A percentile compares a stretch with the other conserved stretches of the same genome.
Conservation (phyloP, 1,140 invertebrate species). For the Vollenhovia emeryi region DNA sequence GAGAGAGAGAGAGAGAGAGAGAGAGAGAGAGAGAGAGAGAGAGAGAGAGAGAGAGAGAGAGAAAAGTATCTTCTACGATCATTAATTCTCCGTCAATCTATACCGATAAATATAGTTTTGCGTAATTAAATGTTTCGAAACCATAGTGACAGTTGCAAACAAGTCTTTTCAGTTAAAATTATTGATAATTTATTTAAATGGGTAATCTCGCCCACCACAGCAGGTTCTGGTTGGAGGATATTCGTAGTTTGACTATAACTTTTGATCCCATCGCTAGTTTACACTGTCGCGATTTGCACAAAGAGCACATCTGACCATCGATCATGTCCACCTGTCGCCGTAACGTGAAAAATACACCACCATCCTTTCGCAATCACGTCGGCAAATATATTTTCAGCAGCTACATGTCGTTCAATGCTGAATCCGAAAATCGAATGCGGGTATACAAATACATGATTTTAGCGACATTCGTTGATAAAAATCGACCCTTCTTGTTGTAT, state of each 20-base stretch:
- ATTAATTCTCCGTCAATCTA: not conserved
- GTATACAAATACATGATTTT: not conserved
- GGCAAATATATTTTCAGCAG: constrained; percentile 12
- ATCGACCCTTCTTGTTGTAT: not conserved
- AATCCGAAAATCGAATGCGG: constrained; percentile 5
- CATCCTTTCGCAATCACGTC: constrained; percentile 39
- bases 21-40: too few relatives aligned
- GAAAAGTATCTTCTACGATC: not conserved
- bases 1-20: too few relatives aligned
- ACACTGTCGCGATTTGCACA: constrained; percentile 24
- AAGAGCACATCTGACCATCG: constrained; percentile 59
- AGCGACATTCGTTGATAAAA: not conserved
- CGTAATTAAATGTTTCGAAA: not conserved
- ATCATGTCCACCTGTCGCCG: constrained; percentile 67
- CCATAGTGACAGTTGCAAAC: not conserved
- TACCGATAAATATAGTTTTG: not conserved
- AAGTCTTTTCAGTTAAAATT: constrained; percentile 18
- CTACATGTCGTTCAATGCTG: not conserved
- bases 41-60: too few relatives aligned
- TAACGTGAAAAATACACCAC: constrained; percentile 68
- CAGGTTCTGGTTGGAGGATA: not conserved
- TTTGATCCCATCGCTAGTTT: constrained; percentile 37
- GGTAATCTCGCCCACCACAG: not conserved
- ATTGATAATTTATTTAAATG: not conserved
- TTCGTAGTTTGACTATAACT: not conserved